These are phyloP conservation scores for Ceyx melanurus DNA, from an alignment of 2,113 vertebrate genomes.

Conservation along the genomic window DNA sequence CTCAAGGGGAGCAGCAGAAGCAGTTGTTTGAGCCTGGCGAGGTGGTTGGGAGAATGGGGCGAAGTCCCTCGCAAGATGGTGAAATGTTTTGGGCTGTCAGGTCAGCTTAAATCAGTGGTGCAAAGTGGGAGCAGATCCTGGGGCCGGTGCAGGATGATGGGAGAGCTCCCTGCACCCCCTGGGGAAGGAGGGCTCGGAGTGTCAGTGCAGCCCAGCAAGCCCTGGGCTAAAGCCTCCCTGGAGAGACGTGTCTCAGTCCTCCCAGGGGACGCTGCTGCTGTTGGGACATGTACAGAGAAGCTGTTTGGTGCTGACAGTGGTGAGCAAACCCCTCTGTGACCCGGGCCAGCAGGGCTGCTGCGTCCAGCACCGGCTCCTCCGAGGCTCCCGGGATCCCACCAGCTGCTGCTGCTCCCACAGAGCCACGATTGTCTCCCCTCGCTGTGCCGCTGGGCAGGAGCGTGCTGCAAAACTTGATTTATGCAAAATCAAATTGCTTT, in stretches of 20 bases:
- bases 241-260: background rate
- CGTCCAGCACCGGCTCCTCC: accelerated
- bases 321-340: accelerated
- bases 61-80: background rate
- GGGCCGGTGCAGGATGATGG: background rate
- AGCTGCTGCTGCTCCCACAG: background rate
- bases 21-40: background rate
- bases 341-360: accelerated
- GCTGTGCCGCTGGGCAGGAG: background rate
- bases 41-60: background rate
- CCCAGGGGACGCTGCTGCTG: background rate
- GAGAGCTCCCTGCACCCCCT: accelerated
- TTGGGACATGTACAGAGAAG: accelerated
- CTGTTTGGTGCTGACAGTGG: accelerated
- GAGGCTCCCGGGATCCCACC: accelerated
- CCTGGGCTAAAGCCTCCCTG: accelerated
- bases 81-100: background rate
- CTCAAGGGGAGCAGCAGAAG: background rate
- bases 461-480: background rate
- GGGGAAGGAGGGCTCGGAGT: background rate
- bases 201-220: background rate
- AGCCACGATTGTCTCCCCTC: background rate
- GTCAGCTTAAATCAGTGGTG: background rate
- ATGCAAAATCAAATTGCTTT: constrained; percentile 7
- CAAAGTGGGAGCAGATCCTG: background rate